Evolutionary conservation across 2,888 invertebrate species (phyloP), one percentile per base, ranked within the genome.

Genomic region (Neoascia interrupta): DNA sequence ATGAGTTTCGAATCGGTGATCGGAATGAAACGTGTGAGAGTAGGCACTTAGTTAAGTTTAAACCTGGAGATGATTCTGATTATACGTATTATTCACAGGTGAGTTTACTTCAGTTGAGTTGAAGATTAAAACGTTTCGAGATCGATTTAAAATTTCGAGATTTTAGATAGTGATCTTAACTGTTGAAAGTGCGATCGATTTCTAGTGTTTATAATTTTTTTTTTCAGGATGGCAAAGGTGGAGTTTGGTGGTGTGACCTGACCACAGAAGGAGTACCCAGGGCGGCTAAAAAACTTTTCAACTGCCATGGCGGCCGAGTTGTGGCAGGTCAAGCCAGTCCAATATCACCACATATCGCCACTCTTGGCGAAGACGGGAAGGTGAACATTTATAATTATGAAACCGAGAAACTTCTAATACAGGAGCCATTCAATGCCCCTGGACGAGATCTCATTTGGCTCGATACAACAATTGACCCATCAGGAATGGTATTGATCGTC

Each of bases 221-320:
- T 60, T 72, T 83, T 21, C 79, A 96, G 95, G 97, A 97, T 89
- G 95, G 93, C 1, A 94, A 93, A 81, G 97, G 97, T 8, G 96
- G 95, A 1, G 90, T 97, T 47, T 95, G 95, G 94, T 86, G 90
- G 31, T 90, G 94, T 39, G 94, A 94, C 83, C 87, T 95, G 3
- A 91, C 91, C 13, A 91, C 91, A 26, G 90, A 90, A 5, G 89
- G 90, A 19, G 82, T 85, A 3, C 87, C 89, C 0, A 81, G 84
- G 43, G 85, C 89, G 1, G 90, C 92, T 0, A 76, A 84, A 10
- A 90, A 90, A 82, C 85, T 92, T 1, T 91, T 94, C 81, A 92
- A 92, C 0, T 93, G 92, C 82, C 96, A 97, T 83, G 94, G 96
- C 0, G 96, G 97, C 0, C 88, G 90, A 1, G 91, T 97, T 0